Conservation (phyloP, 2,113 vertebrate species). For the Acanthisitta chloris region DNA sequence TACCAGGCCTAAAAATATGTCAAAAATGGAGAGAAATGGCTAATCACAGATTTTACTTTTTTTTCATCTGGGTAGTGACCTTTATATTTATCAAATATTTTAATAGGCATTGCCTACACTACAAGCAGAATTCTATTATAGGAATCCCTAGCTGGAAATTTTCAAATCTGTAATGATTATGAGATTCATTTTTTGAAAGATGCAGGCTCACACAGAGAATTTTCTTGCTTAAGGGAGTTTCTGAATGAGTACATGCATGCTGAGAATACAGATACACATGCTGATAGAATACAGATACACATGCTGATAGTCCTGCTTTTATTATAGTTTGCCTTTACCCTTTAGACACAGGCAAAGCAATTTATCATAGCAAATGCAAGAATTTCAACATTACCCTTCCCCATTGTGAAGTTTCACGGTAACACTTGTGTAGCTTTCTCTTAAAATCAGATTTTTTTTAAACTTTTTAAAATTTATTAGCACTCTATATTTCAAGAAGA, state of each 20-base stretch:
- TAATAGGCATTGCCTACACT: neutral
- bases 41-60: neutral
- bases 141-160: neutral
- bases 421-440: neutral
- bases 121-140: neutral
- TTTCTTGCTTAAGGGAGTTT: neutral
- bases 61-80: neutral
- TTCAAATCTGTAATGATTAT: neutral
- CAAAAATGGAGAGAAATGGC: neutral
- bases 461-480: no score
- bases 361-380: neutral
- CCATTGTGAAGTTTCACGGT: neutral
- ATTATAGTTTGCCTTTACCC: neutral
- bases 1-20: neutral
- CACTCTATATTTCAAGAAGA: neutral
- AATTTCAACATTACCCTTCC: neutral
- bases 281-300: neutral
- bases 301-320: neutral
- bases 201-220: neutral
- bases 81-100: constrained; percentile 1
- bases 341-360: neutral
- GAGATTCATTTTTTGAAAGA: neutral
- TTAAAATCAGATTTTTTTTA: neutral
- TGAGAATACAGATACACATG: neutral
- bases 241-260: neutral